Evolutionary conservation across 2,113 vertebrate genomes (phyloP), one percentile per base, ranked within the genome.

Genomic region (Brachyhypopomus gauderio): DNA sequence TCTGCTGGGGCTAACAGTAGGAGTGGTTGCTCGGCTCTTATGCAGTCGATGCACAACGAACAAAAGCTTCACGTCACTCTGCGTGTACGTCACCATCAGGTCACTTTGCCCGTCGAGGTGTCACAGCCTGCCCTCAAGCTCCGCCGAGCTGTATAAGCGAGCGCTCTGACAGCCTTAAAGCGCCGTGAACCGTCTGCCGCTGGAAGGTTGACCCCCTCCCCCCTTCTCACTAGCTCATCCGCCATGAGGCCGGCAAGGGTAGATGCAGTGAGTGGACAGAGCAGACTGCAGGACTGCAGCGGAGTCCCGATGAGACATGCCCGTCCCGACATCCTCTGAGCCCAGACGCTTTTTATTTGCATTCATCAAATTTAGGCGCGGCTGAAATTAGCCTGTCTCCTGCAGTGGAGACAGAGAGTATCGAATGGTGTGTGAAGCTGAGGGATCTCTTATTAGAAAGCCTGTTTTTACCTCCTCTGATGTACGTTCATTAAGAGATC

Each of bases 361-460:
- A 67, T n/a, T 52, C 25, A 69, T 82, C 34, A 70, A 62, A 76
- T 62, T 69, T 45, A 70, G 79, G 11, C 17, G 7, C 67, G 48
- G 73, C 80, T 30, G 52, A 76, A 76, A 81, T 82, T 71, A 77
- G 64, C 73, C 56, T 52, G 73, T 63, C 58, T 71, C 80, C 73
- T 34, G 64, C 55, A 48, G 55, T 30, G n/a, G 16, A 45, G 19
- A 45, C 9, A n/a, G 38, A 30, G 55, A 11, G 23, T n/a, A 52
- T 72, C 67, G 60, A 34, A 72, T 79, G 67, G 23, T 60, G 67
- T 19, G 27, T 27, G 74, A 17, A 76, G 74, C 60, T 76, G 74
- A 45, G 36, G 63, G 60, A 60, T 48, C 74, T 76, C 36, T 45
- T 76, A 76, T 63, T 64, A 63, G 59, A 36, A 5, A 38, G 36